Evolutionary conservation across 1,140 invertebrate species (phyloP), one percentile per base, ranked within the genome.

Genomic region (Drosophila setifemur): DNA sequence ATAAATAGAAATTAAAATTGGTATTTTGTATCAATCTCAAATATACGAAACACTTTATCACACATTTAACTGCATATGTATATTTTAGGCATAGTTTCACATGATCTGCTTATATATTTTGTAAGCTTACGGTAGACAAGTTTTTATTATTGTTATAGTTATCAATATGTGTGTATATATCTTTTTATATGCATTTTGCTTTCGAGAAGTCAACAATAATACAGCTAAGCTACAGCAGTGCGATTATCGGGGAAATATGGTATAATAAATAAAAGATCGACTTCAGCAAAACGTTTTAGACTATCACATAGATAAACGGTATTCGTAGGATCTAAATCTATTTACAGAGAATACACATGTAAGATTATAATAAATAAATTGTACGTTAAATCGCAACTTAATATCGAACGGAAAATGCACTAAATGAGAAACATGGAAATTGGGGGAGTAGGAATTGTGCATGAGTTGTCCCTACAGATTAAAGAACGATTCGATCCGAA

Each of bases 401-500:
- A 47, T 66, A 73, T 55, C 67, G 23, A 81, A 58, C 49, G 16
- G n/a, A 48, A 37, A 77, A 45, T 44, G 35, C 57, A 82, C 40
- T 60, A 37, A 49, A 31, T 55, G 37, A 77, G 28, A 26, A 67
- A 81, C 35, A 69, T 73, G 35, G 40, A 54, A n/a, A n/a, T n/a
- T n/a, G 55, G 42, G 23, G 11, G 45, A 58, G 47, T 39, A 48
- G 42, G 44, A 63, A 39, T 73, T 53, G 53, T 74, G 54, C 50
- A 67, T 53, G 43, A 55, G 54, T 63, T 77, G 73, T 82, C 73
- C 60, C 73, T 76, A 83, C 49, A 54, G 57, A 63, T 78, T 85
- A 63, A 73, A 76, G 72, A 86, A 87, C 81, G 81, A 85, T 88
- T 88, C 85, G 79, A 85, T 85, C 68, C 75, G 73, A 88, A 88